Percentiles rank a stretch among this genome's conserved stretches.
These are phyloP conservation scores for Danio choprae DNA, from an alignment of 2,797 vertebrate genomes.

Conservation along the genomic window DNA sequence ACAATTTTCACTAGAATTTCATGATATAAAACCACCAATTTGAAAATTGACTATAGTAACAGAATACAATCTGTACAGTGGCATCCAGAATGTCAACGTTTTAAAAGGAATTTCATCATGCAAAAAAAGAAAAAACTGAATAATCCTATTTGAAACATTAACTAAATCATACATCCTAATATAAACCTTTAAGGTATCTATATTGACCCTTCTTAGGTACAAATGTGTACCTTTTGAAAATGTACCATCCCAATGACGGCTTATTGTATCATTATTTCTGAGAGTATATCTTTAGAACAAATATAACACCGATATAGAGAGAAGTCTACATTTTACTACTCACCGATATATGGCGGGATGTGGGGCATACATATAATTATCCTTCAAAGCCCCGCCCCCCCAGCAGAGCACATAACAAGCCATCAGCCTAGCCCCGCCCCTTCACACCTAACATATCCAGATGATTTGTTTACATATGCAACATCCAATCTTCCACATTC, in stretches of 20 bases:
- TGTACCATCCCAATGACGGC: too few species aligned
- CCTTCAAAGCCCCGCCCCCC: constrained; percentile 76
- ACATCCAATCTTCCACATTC: constrained; percentile 46
- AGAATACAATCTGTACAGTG: background rate
- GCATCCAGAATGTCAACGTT: too few species aligned
- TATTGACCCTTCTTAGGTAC: too few species aligned
- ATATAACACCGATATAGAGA: background rate
- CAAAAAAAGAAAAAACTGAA: too few species aligned
- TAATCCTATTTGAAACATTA: too few species aligned
- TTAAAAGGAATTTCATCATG: background rate
- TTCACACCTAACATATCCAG: constrained; percentile 52
- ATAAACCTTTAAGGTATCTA: too few species aligned
- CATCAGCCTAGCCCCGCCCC: constrained; percentile 64
- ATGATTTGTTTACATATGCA: constrained; percentile 38
- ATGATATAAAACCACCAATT: background rate
- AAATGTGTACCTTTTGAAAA: too few species aligned
- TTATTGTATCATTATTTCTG: too few species aligned
- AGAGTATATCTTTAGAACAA: background rate
- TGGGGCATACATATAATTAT: constrained; percentile 73
- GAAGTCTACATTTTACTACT: constrained; percentile 51
- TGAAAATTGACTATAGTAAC: background rate
- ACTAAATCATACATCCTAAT: too few species aligned
- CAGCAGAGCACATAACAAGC: constrained; percentile 78
- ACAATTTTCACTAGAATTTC: background rate
- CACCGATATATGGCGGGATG: constrained; percentile 78